Conservation (phyloP, 2,888 invertebrate species). For the Emesis castigata region DNA sequence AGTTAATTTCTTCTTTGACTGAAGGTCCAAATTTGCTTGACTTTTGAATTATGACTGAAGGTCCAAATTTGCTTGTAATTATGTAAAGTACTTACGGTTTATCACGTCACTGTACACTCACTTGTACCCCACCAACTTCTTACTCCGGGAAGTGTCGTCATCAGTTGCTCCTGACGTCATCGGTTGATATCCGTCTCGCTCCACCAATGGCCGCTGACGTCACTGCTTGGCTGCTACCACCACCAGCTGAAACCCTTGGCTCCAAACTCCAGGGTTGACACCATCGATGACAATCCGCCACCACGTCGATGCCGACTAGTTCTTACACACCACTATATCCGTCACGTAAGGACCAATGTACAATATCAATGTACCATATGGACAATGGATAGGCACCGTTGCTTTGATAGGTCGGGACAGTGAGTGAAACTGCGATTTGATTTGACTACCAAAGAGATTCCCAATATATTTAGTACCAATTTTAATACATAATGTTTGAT, state of each 20-base stretch:
- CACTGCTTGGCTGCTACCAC: neutral
- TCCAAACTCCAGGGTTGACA: neutral
- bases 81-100: neutral
- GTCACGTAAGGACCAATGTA: neutral
- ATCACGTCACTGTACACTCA: neutral
- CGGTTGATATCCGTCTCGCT: neutral
- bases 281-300: neutral
- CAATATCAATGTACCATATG: too few relatives aligned
- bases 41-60: neutral
- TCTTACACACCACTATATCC: neutral
- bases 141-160: neutral
- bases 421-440: too few relatives aligned
- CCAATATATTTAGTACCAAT: too few relatives aligned
- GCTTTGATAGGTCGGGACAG: too few relatives aligned
- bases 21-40: too few relatives aligned
- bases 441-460: too few relatives aligned
- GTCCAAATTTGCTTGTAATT: neutral
- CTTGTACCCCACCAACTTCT: neutral
- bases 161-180: neutral
- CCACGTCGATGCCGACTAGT: neutral
- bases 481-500: too few relatives aligned
- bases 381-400: too few relatives aligned
- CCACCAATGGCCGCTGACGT: neutral
- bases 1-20: neutral
- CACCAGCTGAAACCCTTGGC: neutral